Conservation (phyloP, 1,140 invertebrate species). For the Brachionus rotundiformis region DNA sequence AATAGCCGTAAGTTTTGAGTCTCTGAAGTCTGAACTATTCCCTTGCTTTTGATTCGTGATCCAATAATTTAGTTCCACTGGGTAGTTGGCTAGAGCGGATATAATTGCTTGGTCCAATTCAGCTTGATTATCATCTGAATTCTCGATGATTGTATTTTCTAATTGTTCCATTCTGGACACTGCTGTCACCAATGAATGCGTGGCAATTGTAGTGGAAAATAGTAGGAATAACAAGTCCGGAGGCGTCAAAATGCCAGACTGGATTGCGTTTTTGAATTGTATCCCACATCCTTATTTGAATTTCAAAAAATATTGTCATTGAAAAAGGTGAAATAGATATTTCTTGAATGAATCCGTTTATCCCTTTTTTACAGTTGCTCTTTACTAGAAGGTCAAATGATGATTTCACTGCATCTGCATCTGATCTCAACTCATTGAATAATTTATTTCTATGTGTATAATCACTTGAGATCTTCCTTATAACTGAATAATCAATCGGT, state of each 20-base stretch:
- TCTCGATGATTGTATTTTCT: neutral
- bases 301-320: neutral
- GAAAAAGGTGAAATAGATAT: neutral
- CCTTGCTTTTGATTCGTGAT: neutral
- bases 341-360: conserved; percentile 4
- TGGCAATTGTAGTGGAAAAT: neutral
- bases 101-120: conserved; percentile 26
- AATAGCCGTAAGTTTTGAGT: neutral
- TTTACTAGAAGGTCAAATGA: neutral
- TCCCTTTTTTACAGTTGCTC: neutral
- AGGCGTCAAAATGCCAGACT: neutral
- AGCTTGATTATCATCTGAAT: neutral
- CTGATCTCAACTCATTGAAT: neutral
- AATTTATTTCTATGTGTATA: too few relatives aligned
- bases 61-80: conserved; percentile 14
- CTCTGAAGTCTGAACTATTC: neutral
- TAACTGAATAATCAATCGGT: too few relatives aligned
- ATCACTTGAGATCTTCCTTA: too few relatives aligned
- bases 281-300: conserved; percentile 3
- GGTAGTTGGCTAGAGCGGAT: neutral
- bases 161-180: conserved; percentile 1
- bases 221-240: neutral
- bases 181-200: conserved; percentile 31
- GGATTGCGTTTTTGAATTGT: neutral
- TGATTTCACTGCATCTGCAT: neutral